Evolutionary conservation across 2,888 invertebrate species (phyloP).

Genomic region (Altica lythri): DNA sequence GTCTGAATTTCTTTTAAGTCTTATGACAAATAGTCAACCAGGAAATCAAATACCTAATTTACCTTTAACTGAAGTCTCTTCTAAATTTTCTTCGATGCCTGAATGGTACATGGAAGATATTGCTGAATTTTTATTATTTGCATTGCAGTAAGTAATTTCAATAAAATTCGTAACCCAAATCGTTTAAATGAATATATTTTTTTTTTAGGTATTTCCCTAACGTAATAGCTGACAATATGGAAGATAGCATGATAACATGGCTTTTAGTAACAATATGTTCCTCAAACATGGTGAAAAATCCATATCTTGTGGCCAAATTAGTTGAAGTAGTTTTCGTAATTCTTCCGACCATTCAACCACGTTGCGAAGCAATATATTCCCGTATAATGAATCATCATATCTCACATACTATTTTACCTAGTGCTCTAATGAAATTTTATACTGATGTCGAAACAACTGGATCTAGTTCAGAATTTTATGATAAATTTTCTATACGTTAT

Average conservation of each 20-base stretch:
- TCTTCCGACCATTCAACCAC: conserved; percentile 68
- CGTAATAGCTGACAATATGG: conserved; percentile 76
- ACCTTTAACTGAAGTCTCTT: conserved; percentile 66
- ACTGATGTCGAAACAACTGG: conserved; percentile 98
- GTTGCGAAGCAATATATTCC: conserved; percentile 64
- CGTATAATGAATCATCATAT: conserved; percentile 88
- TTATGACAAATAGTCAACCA: conserved; percentile 64
- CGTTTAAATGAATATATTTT: too few species aligned
- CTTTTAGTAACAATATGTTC: conserved; percentile 88
- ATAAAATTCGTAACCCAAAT: conserved; percentile 1
- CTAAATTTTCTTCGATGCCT: conserved; percentile 86
- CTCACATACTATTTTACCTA: conserved; percentile 80
- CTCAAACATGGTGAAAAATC: conserved; percentile 90
- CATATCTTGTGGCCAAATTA: conserved; percentile 95
- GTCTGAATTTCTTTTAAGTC: conserved; percentile 75
- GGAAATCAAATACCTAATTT: conserved; percentile 60
- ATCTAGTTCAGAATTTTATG: conserved; percentile 97
- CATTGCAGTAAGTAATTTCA: conserved; percentile 78
- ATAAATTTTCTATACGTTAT: conserved; percentile 98
- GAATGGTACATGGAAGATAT: conserved; percentile 98
- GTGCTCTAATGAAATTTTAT: conserved; percentile 96
- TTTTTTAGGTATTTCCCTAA: conserved; percentile 72
- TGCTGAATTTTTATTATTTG: conserved; percentile 92
- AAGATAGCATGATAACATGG: conserved; percentile 85
- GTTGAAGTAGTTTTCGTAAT: conserved; percentile 88